Base-by-base conservation (phyloP, 2,797 vertebrate species). In the Lepilemur ruficaudatus region DNA sequence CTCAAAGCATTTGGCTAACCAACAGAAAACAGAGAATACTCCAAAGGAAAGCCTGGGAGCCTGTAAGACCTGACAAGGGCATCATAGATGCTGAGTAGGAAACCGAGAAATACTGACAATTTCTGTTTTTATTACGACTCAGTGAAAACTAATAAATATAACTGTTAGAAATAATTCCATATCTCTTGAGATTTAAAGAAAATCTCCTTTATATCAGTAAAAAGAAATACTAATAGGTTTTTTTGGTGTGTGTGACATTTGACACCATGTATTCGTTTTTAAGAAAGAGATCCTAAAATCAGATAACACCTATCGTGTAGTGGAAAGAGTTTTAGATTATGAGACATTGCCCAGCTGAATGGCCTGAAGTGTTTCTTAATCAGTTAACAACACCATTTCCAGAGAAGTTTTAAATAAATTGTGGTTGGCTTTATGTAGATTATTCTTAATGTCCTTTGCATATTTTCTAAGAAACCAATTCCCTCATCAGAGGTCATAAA, bases 381-480 rank as follows among this genome's bases (percentile, higher is more conserved):
- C 25, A 85, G 23, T 61, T 20, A 55, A 72, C 18, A 93, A 32
- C 46, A 35, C 32, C 48, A 57, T 83, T 78, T 84, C 43, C 83
- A 61, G 57, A 88, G 70, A 83, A 17, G 20, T 79, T 83, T 84
- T 46, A 88, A 72, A 57, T 59, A 83, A 88, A 78, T 72, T 35
- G 50, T 85, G 57, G 5, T 48, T 88, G 61, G 30, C 30, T 52
- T 87, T 61, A 55, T 48, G 18, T 50, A 92, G 52, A 69, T n/a
- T 57, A 57, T 63, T 41, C 14, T n/a, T 79, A 59, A 22, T 79
- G 61, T 78, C 8, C 52, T 63, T 57, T 78, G 28, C 7, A 50
- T 89, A 46, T 80, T 67, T 95, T 90, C 38, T 81, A 76, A 82
- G 73, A 82, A 90, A 43, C n/a, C 32, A 52, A 52, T 81, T 95